These are phyloP conservation scores for Panonychus citri DNA, from an alignment of 1,140 invertebrate species.

Conservation along the genomic window DNA sequence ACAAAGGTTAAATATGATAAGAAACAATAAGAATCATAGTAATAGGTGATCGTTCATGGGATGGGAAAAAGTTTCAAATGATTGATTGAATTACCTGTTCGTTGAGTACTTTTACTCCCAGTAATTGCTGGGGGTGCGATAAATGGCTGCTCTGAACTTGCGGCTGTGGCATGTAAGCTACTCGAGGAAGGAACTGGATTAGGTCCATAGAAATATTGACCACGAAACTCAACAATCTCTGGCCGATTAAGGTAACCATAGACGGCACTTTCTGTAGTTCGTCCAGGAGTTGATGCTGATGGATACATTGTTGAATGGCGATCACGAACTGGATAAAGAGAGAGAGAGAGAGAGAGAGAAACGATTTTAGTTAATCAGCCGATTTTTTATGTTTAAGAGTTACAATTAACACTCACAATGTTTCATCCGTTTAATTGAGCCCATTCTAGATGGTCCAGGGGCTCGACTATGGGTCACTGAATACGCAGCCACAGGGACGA, in stretches of 20 bases:
- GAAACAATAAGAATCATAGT: neutral
- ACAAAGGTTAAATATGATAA: neutral
- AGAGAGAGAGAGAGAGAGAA: neutral
- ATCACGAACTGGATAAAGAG: neutral
- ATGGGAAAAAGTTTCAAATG: neutral
- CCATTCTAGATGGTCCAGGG: neutral
- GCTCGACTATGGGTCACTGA: constrained; percentile 3
- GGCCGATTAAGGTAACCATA: constrained; percentile 9
- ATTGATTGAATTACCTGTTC: neutral
- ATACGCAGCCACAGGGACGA: constrained; percentile 10
- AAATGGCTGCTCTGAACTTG: neutral
- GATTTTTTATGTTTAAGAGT: neutral
- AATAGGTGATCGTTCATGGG: neutral
- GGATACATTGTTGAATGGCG: neutral
- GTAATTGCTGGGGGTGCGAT: neutral
- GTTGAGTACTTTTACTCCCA: neutral
- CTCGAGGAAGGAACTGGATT: neutral
- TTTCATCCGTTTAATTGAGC: neutral
- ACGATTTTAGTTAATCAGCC: neutral
- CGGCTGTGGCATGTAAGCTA: neutral
- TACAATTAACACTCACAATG: constrained; percentile 1
- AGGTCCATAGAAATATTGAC: constrained; percentile 11
- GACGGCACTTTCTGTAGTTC: constrained; percentile 9
- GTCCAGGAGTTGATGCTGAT: neutral
- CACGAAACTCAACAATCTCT: constrained; percentile 10